Base-by-base conservation (phyloP, 2,797 vertebrate species). In the Enteromius afrohamiltoni region DNA sequence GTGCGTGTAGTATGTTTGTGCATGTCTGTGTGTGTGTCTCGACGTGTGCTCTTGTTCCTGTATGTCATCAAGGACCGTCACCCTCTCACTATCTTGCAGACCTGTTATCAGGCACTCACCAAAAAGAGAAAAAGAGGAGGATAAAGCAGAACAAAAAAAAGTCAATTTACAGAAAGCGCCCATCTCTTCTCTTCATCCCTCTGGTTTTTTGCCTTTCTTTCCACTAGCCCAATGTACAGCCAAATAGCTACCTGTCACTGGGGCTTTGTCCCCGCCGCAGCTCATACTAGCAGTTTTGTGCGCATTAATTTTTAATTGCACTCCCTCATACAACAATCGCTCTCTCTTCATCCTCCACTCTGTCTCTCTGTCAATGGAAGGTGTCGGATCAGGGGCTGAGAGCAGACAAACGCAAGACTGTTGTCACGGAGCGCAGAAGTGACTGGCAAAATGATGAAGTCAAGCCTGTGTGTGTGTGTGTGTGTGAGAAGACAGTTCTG, bases 231-330 rank as follows among this genome's bases (percentile, higher is more conserved):
- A 87, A 89, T 87, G 87, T 91, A 90, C 86, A 89, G 87, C 86
- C 90, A 90, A 91, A 91, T 91, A 89, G 88, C 87, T 91, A 90
- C 90, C 90, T 91, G 90, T 91, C 90, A 91, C 83, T 79, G 76
- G 75, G 75, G 83, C 88, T 91, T 90, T 91, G 90, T 91, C 90
- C 88, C 80, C 47, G 55, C 60, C 82, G 58, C 84, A 80, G 86
- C 89, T 91, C 87, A 90, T 85, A 83, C 88, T 77, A 88, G 86
- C 86, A 86, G 87, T 89, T 87, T 86, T 90, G 88, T 88, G 87
- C 86, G 85, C 87, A 89, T 91, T 85, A 87, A 91, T 89, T 90
- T 91, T 90, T 91, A 91, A 91, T 91, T 91, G 89, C 88, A 87
- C 86, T 82, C 60, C 84, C 74, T 77, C 74, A 83, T 84, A 85